A percentile compares a stretch with the other conserved stretches of the same genome.
These are phyloP conservation scores for Propsilocerus akamusi DNA, from an alignment of 1,140 invertebrate species.

Conservation along the genomic window DNA sequence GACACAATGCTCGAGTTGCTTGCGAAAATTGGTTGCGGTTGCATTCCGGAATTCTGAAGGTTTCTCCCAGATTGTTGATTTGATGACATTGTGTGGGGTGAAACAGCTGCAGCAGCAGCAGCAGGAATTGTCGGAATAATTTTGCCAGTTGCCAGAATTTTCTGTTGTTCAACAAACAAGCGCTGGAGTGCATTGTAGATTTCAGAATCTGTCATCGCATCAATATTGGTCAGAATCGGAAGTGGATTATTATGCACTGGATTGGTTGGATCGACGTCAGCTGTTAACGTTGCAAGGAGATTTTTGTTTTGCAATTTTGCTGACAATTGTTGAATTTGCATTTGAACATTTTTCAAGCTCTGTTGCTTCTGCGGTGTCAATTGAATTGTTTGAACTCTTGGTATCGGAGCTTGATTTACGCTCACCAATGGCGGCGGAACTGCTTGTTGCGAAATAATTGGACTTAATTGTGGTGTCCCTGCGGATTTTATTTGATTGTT, in stretches of 20 bases:
- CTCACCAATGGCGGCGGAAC: slow-evolving; percentile 6
- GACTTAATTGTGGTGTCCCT: neutral
- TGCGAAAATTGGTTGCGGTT: neutral
- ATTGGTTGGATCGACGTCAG: slow-evolving; percentile 17
- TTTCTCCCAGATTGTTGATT: neutral
- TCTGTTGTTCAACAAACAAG: slow-evolving; percentile 36
- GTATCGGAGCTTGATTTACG: slow-evolving; percentile 18
- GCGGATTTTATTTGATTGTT: neutral
- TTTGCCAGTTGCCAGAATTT: slow-evolving; percentile 39
- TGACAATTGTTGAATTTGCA: slow-evolving; percentile 34
- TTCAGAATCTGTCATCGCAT: slow-evolving; percentile 18
- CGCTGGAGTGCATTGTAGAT: slow-evolving; percentile 29
- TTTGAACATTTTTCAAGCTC: slow-evolving; percentile 35
- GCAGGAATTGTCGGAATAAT: slow-evolving; percentile 32
- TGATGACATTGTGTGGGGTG: neutral
- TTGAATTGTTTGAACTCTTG: slow-evolving; percentile 35
- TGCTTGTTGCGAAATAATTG: neutral
- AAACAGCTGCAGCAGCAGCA: neutral
- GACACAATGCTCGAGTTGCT: slow-evolving; percentile 11
- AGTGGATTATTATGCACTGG: slow-evolving; percentile 17
- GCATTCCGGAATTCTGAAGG: neutral
- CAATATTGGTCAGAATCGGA: slow-evolving; percentile 5
- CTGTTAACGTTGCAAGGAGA: slow-evolving; percentile 14
- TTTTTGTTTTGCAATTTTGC: slow-evolving; percentile 25
- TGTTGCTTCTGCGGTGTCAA: slow-evolving; percentile 38